Conservation (phyloP, 1,140 invertebrate species). For the Triops longicaudatus region DNA sequence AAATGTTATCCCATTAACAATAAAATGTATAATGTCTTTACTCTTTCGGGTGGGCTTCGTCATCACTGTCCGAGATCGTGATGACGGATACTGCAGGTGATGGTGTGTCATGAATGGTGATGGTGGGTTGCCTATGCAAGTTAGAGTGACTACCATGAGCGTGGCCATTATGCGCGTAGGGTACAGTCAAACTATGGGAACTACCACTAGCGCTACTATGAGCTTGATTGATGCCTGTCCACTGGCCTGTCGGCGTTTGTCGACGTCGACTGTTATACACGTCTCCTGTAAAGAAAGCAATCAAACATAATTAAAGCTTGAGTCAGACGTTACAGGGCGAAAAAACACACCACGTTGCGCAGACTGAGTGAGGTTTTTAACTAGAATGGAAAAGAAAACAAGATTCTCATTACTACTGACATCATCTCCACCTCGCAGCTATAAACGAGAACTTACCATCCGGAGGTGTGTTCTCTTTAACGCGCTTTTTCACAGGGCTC, state of each 20-base stretch:
- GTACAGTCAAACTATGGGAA: not conserved
- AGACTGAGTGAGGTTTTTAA: not conserved
- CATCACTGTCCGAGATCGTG: slow-evolving; percentile 92
- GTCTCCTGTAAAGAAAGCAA: not conserved
- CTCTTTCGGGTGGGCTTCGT: slow-evolving; percentile 50
- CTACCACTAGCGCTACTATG: not conserved
- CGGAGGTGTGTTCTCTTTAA: slow-evolving; percentile 90
- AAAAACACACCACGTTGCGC: not conserved
- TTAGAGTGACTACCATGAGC: slow-evolving; percentile 37
- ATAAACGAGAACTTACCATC: slow-evolving; percentile 37
- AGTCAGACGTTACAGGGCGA: not conserved
- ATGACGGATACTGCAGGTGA: slow-evolving; percentile 87
- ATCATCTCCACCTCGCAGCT: not conserved
- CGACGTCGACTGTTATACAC: not conserved
- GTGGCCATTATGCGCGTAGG: slow-evolving; percentile 31
- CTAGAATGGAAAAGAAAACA: not conserved
- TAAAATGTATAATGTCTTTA: not conserved
- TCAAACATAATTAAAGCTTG: not conserved
- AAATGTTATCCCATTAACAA: slow-evolving; percentile 12
- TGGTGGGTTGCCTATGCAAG: slow-evolving; percentile 55
- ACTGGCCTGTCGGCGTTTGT: not conserved
- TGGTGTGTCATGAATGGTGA: slow-evolving; percentile 83
- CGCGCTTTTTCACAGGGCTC: slow-evolving; percentile 94
- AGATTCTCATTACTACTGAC: not conserved
- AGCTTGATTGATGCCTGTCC: not conserved